phyloP scores from a whole-genome alignment of 2,113 vertebrate species.

The Xerus inauris region DNA sequence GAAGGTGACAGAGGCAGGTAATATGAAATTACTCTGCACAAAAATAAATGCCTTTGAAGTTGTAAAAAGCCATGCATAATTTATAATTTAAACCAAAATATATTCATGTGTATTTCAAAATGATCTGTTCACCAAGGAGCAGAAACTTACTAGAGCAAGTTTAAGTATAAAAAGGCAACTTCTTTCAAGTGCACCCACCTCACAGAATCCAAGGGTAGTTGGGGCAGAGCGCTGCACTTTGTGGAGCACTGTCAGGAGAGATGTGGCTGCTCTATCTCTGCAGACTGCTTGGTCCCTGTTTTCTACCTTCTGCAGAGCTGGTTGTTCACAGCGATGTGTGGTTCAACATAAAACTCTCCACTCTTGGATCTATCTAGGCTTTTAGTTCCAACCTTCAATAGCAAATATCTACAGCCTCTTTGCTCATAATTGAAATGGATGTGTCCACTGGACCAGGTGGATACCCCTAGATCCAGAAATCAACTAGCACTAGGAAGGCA shows the following conservation, averaged over 20 bases:
- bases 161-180: background rate
- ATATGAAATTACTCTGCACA: conserved; percentile 1
- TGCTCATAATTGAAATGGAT: background rate
- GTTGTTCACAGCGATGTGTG: background rate
- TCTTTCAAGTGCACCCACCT: background rate
- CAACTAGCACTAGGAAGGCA: background rate
- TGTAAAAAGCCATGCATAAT: background rate
- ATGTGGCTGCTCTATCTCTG: background rate
- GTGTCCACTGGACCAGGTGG: background rate
- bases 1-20: background rate
- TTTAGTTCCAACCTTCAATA: background rate
- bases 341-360: background rate
- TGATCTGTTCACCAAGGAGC: conserved; percentile 3
- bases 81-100: background rate
- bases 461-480: background rate
- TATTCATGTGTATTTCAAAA: background rate
- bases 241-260: background rate
- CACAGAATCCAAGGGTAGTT: background rate
- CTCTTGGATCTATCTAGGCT: background rate
- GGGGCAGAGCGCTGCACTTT: background rate
- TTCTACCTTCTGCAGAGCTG: background rate
- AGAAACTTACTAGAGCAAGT: background rate
- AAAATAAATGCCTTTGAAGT: background rate
- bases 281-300: background rate
- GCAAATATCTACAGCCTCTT: background rate